Conservation (phyloP, 2,113 vertebrate species). For the Cardinalis cardinalis region DNA sequence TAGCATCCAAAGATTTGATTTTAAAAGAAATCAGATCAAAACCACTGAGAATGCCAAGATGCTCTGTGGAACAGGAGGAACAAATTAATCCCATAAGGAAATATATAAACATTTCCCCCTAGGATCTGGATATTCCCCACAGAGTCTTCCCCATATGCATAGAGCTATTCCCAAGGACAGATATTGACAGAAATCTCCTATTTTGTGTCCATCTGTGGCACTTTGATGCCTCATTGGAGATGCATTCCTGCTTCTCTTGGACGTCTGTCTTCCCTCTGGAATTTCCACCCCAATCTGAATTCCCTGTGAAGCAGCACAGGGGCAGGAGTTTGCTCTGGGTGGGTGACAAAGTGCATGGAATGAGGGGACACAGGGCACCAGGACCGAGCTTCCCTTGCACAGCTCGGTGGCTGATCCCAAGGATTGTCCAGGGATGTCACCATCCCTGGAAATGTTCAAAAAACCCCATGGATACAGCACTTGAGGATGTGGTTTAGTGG, state of each 20-base stretch:
- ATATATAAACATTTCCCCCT: background rate
- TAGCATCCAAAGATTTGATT: background rate
- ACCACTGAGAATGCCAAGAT: background rate
- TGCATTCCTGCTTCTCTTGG: background rate
- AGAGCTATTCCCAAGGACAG: background rate
- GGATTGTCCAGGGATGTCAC: background rate
- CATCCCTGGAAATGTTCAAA: background rate
- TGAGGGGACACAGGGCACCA: background rate
- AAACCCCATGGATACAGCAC: fast-evolving
- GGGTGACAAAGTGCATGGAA: background rate
- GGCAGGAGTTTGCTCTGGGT: background rate
- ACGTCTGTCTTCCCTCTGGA: background rate
- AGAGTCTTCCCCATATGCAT: background rate
- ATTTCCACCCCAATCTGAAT: background rate
- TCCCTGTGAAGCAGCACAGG: background rate
- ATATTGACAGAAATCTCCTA: background rate
- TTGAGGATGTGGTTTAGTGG: background rate
- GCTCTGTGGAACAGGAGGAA: background rate
- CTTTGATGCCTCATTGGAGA: background rate
- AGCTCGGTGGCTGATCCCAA: background rate
- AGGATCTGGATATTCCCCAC: background rate
- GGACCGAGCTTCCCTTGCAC: background rate
- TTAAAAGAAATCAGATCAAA: background rate
- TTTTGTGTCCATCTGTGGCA: background rate
- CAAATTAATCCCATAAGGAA: background rate